Base-by-base conservation (phyloP, 2,113 vertebrate genomes). In the Bolborhynchus lineola region DNA sequence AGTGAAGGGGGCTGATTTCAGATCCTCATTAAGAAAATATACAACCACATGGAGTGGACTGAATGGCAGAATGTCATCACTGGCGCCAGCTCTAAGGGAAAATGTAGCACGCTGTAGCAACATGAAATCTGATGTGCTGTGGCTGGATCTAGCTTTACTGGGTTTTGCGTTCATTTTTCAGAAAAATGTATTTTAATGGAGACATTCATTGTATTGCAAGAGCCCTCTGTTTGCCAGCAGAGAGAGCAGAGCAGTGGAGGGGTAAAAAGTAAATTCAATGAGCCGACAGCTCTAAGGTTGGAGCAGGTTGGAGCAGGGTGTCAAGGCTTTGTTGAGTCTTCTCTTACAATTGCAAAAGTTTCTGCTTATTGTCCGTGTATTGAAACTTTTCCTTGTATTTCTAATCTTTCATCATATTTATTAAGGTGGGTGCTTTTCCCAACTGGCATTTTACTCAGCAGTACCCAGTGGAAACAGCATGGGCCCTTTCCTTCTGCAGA, bases 21-120 rank as follows among this genome's bases (percentile, higher is more conserved):
- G 95, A 92, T 92, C 92, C 77, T 96, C 92, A 92, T 96, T 97
- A 95, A 82, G 88, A 88, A 96, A 96, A 96, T 89, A 89, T 85
- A 92, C 86, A 97, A 69, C 88, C 78, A 93, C 88, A 46, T 2
- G 0, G 74, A 82, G 41, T 82, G 83, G 86, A 91, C 92, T 74
- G 92, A 95, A 95, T 89, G 91, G 91, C 86, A 91, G 95, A 89
- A 92, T 87, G 71, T 19, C 83, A 93, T 96, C 62, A 7, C 92
- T 94, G 91, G 88, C 89, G 81, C 93, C 95, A 95, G 93, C 53
- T 93, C 89, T 92, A 88, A 85, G 87, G 92, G 84, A 89, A 95
- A 95, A 80, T 89, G 21, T 18, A 82, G 81, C 81, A 49, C 84
- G 50, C 78, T 93, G 11, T 77, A 85, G 91, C 67, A 95, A 92